These are phyloP conservation scores for Dolichotis patagonum DNA, from an alignment of 2,113 vertebrate species.

Conservation along the genomic window DNA sequence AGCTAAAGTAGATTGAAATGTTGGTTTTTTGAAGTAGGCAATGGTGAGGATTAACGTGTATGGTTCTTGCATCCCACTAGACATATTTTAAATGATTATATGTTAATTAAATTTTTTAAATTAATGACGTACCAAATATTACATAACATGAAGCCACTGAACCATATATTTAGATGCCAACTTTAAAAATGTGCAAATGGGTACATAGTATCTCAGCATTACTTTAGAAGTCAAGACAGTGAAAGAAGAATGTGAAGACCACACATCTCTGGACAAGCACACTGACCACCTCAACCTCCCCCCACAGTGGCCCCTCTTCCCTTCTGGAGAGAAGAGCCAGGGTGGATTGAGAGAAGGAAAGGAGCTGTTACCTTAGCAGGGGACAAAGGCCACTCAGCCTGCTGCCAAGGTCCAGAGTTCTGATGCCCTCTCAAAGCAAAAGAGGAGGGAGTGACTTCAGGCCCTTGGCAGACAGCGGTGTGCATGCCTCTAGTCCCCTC, in stretches of 20 bases:
- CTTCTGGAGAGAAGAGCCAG: not conserved
- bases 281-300: not conserved
- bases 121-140: not conserved
- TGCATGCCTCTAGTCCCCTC: not conserved
- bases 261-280: not conserved
- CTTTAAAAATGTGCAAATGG: not conserved
- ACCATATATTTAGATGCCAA: not conserved
- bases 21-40: not conserved
- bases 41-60: not conserved
- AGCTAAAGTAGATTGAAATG: not conserved
- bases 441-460: not conserved
- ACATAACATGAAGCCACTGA: not conserved
- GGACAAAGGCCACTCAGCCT: not conserved
- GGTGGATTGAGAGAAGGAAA: not conserved
- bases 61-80: not conserved
- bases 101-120: slow-evolving; percentile 25
- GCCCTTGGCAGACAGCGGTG: not conserved
- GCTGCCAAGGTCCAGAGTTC: not conserved
- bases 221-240: not conserved
- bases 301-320: fast-evolving
- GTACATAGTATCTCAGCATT: not conserved
- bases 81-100: not conserved
- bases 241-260: not conserved
- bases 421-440: not conserved
- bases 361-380: not conserved